These are phyloP conservation scores for Tyrannus savana DNA, from an alignment of 2,113 vertebrate species.

Conservation along the genomic window DNA sequence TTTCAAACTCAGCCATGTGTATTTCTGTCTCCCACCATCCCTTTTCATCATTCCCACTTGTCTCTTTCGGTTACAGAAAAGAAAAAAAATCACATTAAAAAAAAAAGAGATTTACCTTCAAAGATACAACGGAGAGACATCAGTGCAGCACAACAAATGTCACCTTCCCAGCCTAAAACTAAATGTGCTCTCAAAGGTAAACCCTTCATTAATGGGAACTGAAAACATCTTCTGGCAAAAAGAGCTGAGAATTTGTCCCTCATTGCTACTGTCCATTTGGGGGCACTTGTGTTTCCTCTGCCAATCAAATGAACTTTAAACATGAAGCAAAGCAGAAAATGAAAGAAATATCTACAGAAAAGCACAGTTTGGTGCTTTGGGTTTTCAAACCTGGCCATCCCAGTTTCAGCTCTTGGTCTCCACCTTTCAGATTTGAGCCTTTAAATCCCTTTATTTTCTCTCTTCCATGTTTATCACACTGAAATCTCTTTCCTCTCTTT, in stretches of 20 bases:
- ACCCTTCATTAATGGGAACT: neutral
- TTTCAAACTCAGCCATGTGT: neutral
- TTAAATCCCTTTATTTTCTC: neutral
- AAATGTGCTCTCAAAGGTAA: neutral
- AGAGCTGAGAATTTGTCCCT: neutral
- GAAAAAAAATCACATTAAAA: neutral
- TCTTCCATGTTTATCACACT: neutral
- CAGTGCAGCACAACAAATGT: neutral
- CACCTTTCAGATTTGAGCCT: neutral
- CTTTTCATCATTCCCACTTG: neutral
- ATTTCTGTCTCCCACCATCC: neutral
- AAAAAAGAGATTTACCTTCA: neutral
- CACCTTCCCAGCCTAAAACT: neutral
- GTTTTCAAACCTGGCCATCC: neutral
- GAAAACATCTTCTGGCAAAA: neutral
- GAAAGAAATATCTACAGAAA: neutral
- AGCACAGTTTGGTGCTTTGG: neutral
- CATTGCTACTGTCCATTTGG: neutral
- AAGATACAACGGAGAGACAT: neutral
- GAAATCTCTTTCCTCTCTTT: neutral
- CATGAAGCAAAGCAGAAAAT: neutral
- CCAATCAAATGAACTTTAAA: neutral
- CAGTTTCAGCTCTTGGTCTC: neutral
- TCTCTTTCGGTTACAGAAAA: neutral
- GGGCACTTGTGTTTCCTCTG: neutral